A percentile compares a stretch with the other conserved stretches of the same genome.
These are phyloP conservation scores for Hoplodrina blanda DNA, from an alignment of 2,888 invertebrate species.

Conservation along the genomic window DNA sequence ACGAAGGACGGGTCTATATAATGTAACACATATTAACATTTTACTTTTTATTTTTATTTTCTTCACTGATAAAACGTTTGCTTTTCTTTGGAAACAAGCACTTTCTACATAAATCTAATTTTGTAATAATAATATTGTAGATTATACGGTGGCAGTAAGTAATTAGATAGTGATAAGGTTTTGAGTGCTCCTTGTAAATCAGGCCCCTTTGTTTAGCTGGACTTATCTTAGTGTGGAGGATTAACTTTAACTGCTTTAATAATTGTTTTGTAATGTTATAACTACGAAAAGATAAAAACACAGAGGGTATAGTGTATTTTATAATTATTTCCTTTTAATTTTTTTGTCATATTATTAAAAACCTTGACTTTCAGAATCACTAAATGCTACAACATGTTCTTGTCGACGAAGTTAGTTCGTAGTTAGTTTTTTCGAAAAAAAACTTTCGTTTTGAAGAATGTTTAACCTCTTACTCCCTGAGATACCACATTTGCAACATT, in stretches of 20 bases:
- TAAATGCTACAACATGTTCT: no score
- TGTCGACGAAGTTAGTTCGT: no score
- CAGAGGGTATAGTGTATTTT: background rate
- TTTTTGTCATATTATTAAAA: no score
- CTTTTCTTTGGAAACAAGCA: slow-evolving; percentile 41
- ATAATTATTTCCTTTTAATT: no score
- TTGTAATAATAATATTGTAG: slow-evolving; percentile 29
- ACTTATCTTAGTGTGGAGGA: background rate
- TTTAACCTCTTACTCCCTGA: no score
- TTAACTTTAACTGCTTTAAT: background rate
- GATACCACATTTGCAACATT: no score
- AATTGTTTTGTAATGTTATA: slow-evolving; percentile 8
- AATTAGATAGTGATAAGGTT: slow-evolving; percentile 17
- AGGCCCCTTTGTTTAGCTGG: background rate
- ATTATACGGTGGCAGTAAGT: slow-evolving; percentile 55
- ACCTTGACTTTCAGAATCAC: no score
- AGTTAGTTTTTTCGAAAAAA: no score
- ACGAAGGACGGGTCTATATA: slow-evolving; percentile 7
- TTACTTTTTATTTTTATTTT: slow-evolving; percentile 7
- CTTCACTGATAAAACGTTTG: slow-evolving; percentile 35
- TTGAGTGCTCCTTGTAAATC: slow-evolving; percentile 9
- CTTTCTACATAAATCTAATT: slow-evolving; percentile 20
- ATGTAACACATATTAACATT: slow-evolving; percentile 41
- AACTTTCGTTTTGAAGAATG: no score
- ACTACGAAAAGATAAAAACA: background rate